phyloP scores from a whole-genome alignment of 1,140 invertebrate genomes.

The Druon quercuslanigerum region DNA sequence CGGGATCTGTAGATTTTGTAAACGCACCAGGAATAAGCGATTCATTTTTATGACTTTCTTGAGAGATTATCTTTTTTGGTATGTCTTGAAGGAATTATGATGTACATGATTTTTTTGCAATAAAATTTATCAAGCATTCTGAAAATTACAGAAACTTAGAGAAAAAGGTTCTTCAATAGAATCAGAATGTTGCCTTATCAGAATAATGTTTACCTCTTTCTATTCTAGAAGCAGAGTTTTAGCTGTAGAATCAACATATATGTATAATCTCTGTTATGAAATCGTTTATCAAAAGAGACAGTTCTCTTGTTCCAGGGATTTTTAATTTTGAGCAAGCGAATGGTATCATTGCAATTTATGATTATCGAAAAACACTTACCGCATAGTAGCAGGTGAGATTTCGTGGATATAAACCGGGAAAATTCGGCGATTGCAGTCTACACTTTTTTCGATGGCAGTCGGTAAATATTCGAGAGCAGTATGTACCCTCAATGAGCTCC shows the following conservation, averaged over 20 bases:
- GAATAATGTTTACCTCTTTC: too few species aligned
- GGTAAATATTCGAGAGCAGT: conserved; percentile 92
- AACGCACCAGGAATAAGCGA: conserved; percentile 41
- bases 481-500: conserved; percentile 90
- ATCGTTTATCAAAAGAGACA: neutral
- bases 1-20: conserved; percentile 49
- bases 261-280: neutral
- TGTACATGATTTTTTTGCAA: too few species aligned
- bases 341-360: neutral
- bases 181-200: too few species aligned
- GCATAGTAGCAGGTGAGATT: conserved; percentile 93
- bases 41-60: conserved; percentile 47
- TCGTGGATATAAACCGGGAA: conserved; percentile 91
- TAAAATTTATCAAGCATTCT: too few species aligned
- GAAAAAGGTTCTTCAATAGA: too few species aligned
- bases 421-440: conserved; percentile 92
- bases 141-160: too few species aligned
- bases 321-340: conserved; percentile 1
- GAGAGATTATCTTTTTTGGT: conserved; percentile 5
- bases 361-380: conserved; percentile 70
- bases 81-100: too few species aligned
- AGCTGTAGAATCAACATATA: neutral
- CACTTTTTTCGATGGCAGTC: conserved; percentile 91
- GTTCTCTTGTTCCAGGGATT: neutral
- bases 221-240: too few species aligned